Evolutionary conservation across 2,888 invertebrate genomes (phyloP).

Genomic region (Amphipyra berbera): DNA sequence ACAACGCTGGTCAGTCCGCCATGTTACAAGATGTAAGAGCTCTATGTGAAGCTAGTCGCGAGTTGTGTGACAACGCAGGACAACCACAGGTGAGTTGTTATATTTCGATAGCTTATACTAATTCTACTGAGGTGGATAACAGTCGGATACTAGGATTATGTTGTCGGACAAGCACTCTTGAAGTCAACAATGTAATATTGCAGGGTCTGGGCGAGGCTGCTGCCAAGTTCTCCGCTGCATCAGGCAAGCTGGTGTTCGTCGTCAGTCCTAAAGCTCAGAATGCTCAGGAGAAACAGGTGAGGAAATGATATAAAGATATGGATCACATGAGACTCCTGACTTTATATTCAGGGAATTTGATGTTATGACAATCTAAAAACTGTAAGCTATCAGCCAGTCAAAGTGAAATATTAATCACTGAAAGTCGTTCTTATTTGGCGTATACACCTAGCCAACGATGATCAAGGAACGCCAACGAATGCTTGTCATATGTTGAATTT

Average conservation of each 20-base stretch:
- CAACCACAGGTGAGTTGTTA: constrained; percentile 20
- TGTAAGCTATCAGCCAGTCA: too few species aligned
- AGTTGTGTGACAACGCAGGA: constrained; percentile 33
- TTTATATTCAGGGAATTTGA: too few species aligned
- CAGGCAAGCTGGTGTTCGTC: constrained; percentile 66
- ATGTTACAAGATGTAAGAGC: constrained; percentile 36
- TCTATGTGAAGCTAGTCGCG: constrained; percentile 37
- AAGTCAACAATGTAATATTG: background rate
- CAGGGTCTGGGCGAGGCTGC: constrained; percentile 66
- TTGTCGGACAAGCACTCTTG: background rate
- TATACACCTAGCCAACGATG: too few species aligned
- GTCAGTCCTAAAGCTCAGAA: constrained; percentile 56
- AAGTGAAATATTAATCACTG: too few species aligned
- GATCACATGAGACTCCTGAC: background rate
- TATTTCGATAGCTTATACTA: too few species aligned
- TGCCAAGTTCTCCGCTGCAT: constrained; percentile 64
- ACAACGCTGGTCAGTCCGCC: constrained; percentile 14
- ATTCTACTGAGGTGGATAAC: too few species aligned
- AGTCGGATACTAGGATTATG: too few species aligned
- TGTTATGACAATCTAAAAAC: too few species aligned
- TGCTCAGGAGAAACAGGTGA: constrained; percentile 61
- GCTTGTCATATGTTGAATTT: too few species aligned
- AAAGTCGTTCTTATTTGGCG: too few species aligned
- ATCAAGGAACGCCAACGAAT: too few species aligned
- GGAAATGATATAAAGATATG: background rate